Base-by-base conservation (phyloP, 2,888 invertebrate genomes). In the Listrodromus nycthemerus region DNA sequence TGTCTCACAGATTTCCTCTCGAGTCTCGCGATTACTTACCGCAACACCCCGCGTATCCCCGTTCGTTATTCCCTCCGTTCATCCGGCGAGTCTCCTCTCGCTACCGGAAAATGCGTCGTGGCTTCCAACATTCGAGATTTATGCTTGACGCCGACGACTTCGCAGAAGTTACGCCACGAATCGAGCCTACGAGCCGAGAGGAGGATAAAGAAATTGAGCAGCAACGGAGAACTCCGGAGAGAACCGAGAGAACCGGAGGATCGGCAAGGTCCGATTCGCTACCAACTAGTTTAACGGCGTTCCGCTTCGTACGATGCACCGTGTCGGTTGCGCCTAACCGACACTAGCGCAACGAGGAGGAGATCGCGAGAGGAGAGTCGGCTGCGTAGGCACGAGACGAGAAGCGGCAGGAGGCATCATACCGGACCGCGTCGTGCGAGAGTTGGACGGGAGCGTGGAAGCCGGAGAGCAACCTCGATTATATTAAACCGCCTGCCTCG, bases 221-320 rank as follows among this genome's bases (percentile, higher is more conserved):
- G 30, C 13, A 45, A 30, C 13, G 65, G 33, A 50, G 2, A 16
- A 4, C 41, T 1, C 6, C 45, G 67, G 21, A 45, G 77, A 50
- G 67, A 69, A 27, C 16, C 41, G 41, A 45, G 73, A 58, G 69
- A 71, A 45, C 19, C 52, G 52, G 37, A 76, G 74, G 58, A 78
- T 81, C 84, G 78, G 81, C 84, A 78, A 84, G 84, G 74, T 84
- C 74, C 84, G 84, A 84, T 84, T 81, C 78, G 81, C 84, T 78
- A 78, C 65, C 70, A 84, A 84, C 84, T 84, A 81, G 84, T 84
- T 84, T 81, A 84, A 84, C 84, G 84, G 84, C 84, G 84, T 84
- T 84, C 84, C 84, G 84, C 77, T 78, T 84, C 81, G 84, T 84
- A 84, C 84, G 84, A 84, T 84, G 84, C 84, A 84, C 84, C 74